phyloP scores from a whole-genome alignment of 2,797 vertebrate genomes.

The Masticophis lateralis region DNA sequence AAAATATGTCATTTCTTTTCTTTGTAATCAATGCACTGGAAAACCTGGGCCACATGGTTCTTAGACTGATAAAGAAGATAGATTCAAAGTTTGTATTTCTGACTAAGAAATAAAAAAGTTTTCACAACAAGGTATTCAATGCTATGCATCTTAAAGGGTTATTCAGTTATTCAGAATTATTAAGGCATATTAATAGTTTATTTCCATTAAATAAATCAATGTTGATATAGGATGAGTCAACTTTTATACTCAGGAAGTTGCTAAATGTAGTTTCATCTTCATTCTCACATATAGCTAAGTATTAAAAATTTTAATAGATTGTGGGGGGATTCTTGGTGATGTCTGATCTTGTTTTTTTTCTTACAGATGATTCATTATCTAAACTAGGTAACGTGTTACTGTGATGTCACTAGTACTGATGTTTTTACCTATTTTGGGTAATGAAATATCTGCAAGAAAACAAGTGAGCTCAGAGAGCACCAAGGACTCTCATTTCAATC shows the following conservation, averaged over 20 bases:
- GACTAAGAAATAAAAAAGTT: not conserved
- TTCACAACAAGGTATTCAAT: not conserved
- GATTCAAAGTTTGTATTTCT: not conserved
- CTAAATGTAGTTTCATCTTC: not conserved
- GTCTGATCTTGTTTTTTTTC: no score
- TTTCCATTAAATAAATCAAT: not conserved
- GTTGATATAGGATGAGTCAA: not conserved
- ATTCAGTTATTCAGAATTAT: not conserved
- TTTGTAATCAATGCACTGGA: not conserved
- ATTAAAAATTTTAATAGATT: not conserved
- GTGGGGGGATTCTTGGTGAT: no score
- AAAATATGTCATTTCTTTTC: not conserved
- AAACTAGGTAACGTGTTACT: no score
- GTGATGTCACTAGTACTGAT: no score
- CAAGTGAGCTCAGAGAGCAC: no score
- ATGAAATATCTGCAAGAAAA: no score
- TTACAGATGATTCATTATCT: no score
- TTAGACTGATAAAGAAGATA: not conserved
- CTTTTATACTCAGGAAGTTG: not conserved
- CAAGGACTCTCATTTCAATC: no score
- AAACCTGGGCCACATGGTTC: not conserved
- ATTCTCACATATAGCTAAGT: not conserved
- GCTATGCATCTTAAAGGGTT: not conserved
- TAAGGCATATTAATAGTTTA: not conserved
- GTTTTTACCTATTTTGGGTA: no score